Conservation (phyloP, 2,888 invertebrate genomes). For the Polyommatus iphigenia region DNA sequence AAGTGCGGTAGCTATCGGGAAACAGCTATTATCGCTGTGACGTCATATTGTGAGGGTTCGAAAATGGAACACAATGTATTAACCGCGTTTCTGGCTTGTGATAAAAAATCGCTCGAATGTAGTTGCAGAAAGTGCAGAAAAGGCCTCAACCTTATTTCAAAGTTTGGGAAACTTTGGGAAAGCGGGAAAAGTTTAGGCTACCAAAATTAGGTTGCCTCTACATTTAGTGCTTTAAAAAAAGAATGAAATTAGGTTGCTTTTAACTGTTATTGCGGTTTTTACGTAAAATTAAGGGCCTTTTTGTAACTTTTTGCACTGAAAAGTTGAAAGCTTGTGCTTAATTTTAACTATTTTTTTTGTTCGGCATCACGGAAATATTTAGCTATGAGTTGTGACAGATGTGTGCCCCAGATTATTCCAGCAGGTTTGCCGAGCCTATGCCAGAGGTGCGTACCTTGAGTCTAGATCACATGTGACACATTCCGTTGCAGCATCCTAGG, state of each 20-base stretch:
- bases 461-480: conserved; percentile 19
- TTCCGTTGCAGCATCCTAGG: conserved; percentile 56
- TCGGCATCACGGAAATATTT: not conserved
- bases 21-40: conserved; percentile 32
- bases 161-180: too few relatives aligned
- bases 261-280: too few relatives aligned
- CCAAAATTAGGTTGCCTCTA: not conserved
- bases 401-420: conserved; percentile 26
- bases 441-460: conserved; percentile 20
- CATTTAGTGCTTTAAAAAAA: too few relatives aligned
- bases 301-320: too few relatives aligned
- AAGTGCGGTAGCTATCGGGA: conserved; percentile 36
- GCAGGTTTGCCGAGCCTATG: conserved; percentile 8
- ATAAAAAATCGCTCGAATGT: not conserved
- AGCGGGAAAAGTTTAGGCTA: not conserved
- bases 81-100: not conserved
- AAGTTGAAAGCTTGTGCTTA: too few relatives aligned
- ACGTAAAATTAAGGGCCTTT: too few relatives aligned
- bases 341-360: not conserved
- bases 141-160: not conserved
- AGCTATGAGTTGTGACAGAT: not conserved
- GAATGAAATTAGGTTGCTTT: too few relatives aligned
- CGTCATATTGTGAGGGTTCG: conserved; percentile 10
- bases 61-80: conserved; percentile 23
- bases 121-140: not conserved